phyloP scores from a whole-genome alignment of 2,888 invertebrate genomes.

The Zele albiditarsus region DNA sequence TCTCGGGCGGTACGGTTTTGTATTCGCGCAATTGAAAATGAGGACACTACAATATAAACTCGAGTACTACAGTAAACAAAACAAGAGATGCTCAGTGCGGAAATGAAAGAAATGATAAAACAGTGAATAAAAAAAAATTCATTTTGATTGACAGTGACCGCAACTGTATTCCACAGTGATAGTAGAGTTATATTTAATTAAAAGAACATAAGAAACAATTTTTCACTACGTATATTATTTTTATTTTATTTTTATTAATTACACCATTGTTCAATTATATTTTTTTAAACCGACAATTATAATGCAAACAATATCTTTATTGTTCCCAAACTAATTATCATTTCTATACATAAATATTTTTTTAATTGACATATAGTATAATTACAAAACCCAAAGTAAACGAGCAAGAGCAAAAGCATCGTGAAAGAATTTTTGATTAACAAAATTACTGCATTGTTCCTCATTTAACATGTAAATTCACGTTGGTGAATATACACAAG shows the following conservation, averaged over 20 bases:
- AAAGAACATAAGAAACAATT: no score
- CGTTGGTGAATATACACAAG: conserved; percentile 25
- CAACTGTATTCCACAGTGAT: not conserved
- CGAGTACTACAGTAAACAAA: not conserved
- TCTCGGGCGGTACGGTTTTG: not conserved
- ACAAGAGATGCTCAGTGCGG: not conserved
- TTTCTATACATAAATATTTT: not conserved
- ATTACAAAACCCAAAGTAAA: not conserved
- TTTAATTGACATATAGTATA: conserved; percentile 14
- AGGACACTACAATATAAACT: conserved; percentile 2
- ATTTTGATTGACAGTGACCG: not conserved
- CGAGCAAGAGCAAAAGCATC: not conserved
- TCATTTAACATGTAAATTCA: conserved; percentile 42
- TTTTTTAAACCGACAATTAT: no score
- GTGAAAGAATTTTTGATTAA: conserved; percentile 26
- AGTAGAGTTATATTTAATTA: no score
- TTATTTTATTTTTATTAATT: no score
- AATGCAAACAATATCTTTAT: no score
- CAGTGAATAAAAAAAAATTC: not conserved
- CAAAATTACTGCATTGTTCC: conserved; percentile 26
- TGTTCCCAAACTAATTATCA: no score
- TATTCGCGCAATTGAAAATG: not conserved
- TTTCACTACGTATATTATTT: no score
- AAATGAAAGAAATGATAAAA: conserved; percentile 3
- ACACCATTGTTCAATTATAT: no score